phyloP scores from a whole-genome alignment of 1,140 invertebrate genomes.

The Paracyclopina nana region DNA sequence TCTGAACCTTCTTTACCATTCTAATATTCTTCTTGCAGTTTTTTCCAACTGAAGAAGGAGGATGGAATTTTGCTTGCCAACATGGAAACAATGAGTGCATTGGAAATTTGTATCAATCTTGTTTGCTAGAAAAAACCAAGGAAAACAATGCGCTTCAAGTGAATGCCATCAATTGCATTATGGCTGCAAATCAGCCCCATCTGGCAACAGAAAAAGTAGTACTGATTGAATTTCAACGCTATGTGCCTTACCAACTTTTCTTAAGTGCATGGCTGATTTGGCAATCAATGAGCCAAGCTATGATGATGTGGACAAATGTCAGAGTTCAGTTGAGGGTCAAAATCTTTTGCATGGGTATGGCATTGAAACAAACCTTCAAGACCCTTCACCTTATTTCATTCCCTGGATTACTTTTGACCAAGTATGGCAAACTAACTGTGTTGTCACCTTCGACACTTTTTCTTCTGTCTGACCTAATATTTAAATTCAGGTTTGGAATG shows the following conservation, averaged over 20 bases:
- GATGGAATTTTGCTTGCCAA: slow-evolving; percentile 4
- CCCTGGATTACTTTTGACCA: neutral
- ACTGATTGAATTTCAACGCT: neutral
- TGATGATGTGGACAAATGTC: neutral
- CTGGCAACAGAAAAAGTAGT: neutral
- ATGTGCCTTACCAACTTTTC: neutral
- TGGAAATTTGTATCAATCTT: slow-evolving; percentile 5
- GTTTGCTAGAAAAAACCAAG: neutral
- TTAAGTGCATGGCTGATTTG: neutral
- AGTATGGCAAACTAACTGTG: neutral
- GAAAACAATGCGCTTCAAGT: neutral
- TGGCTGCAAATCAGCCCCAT: neutral
- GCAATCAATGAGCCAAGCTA: neutral
- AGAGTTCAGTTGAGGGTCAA: neutral
- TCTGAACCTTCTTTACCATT: too few relatives aligned
- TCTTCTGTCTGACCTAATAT: neutral
- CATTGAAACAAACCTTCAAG: neutral
- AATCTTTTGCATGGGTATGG: neutral
- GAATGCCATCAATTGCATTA: neutral
- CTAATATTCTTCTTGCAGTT: too few relatives aligned
- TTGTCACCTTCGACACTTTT: neutral
- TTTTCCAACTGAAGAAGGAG: neutral
- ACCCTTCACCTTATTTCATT: neutral
- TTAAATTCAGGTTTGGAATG: neutral
- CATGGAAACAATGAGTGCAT: slow-evolving; percentile 6